Evolutionary conservation across 2,797 vertebrate species (phyloP), one percentile per base, ranked within the genome.

Genomic region (Darevskia mixta): DNA sequence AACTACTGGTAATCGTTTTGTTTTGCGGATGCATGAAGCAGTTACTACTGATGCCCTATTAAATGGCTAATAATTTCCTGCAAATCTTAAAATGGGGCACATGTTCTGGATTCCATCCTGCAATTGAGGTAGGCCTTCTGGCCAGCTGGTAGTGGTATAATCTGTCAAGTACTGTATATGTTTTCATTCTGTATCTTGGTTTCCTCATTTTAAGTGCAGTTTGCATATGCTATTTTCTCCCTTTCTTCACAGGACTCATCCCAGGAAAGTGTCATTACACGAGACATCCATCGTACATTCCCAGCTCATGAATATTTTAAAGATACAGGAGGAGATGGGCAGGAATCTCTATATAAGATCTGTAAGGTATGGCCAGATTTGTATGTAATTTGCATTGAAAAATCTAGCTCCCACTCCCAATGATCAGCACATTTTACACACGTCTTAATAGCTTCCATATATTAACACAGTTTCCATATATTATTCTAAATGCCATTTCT

Each of bases 281-380:
- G 99, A 94, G 99, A 99, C 93, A 98, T 99, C 94, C 98, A 99
- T 95, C 98, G 99, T 43, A 99, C 99, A 0, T 99, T 99, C 83
- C 99, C 99, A 3, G 99, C 99, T 73, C 99, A 99, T 5, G 98
- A 99, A 95, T 99, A 99, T 96, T 99, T 99, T 93, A 99, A 99
- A 96, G 98, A 99, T 90, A 98, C 98, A 0, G 98, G 98, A 55
- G 99, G 99, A 89, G 98, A 99, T 1, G 99, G 99, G 69, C 99
- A 99, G 87, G 99, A 99, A 92, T 98, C 99, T 4, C 97, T 99
- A 2, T 99, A 99, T 92, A 99, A 99, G 96, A 99, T 99, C 95
- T 99, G 99, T 95, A 99, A 99, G 98, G 99, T 99, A 94, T 95
- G 95, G 64, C 43, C 87, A 77, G 78, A 89, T n/a, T 89, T 88